Conservation (phyloP, 2,888 invertebrate genomes). For the Leptopterna dolabrata region DNA sequence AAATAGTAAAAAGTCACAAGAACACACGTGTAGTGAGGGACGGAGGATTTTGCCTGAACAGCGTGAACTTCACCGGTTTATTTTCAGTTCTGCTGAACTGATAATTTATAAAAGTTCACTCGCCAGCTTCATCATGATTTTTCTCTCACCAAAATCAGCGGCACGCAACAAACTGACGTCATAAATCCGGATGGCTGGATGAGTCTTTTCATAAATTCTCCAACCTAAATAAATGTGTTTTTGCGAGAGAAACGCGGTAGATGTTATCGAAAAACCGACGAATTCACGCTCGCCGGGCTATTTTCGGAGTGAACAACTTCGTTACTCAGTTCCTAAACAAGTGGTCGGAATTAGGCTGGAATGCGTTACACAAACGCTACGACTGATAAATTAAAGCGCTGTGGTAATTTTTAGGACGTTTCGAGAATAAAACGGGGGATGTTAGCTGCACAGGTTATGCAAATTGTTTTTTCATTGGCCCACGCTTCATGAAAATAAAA, state of each 20-base stretch:
- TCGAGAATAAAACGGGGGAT: background rate
- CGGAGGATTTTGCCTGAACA: too few relatives aligned
- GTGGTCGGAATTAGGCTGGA: background rate
- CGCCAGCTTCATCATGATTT: background rate
- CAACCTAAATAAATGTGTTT: background rate
- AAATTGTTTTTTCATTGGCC: background rate
- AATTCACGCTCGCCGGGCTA: background rate
- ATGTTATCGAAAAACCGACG: background rate
- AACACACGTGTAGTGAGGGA: too few relatives aligned
- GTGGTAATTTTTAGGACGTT: background rate
- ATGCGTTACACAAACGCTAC: background rate
- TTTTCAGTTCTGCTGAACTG: too few relatives aligned
- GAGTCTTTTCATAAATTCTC: background rate
- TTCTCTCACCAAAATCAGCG: background rate
- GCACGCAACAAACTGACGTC: background rate
- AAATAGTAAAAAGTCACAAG: too few relatives aligned
- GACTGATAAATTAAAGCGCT: background rate
- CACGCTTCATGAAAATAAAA: background rate
- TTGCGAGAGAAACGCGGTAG: background rate
- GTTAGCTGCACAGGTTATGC: background rate
- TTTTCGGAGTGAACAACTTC: background rate
- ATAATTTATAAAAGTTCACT: too few relatives aligned
- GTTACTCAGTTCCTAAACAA: background rate
- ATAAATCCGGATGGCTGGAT: background rate
- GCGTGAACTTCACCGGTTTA: too few relatives aligned